Evolutionary conservation across 2,888 invertebrate species (phyloP).

Genomic region (Electrophaes corylata): DNA sequence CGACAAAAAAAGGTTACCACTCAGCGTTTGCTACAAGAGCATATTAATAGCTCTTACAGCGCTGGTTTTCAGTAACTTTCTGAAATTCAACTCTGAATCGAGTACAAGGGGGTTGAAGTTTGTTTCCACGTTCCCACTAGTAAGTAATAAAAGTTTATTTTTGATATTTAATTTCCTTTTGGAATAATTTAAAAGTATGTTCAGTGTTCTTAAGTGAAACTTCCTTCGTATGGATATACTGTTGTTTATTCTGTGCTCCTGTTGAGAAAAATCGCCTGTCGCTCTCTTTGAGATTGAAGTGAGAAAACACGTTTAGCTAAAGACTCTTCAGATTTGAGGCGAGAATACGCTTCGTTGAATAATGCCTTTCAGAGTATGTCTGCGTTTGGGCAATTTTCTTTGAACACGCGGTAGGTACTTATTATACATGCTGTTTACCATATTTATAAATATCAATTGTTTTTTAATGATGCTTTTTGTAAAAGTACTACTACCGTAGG

Average conservation of each 20-base stretch:
- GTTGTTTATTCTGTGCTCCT: slow-evolving; percentile 9
- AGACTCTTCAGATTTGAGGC: slow-evolving; percentile 25
- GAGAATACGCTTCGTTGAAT: slow-evolving; percentile 14
- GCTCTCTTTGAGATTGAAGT: slow-evolving; percentile 29
- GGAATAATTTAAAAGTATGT: too few relatives aligned
- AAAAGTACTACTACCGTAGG: too few relatives aligned
- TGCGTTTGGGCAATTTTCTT: slow-evolving; percentile 4
- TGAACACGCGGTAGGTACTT: neutral
- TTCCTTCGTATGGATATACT: neutral
- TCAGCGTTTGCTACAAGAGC: too few relatives aligned
- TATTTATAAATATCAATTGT: neutral
- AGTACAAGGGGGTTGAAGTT: too few relatives aligned
- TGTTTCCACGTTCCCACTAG: too few relatives aligned
- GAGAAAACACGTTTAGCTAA: slow-evolving; percentile 26
- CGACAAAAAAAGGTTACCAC: too few relatives aligned
- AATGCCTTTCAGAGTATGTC: slow-evolving; percentile 10
- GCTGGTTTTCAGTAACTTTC: too few relatives aligned
- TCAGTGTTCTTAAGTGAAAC: slow-evolving; percentile 17
- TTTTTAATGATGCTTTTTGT: too few relatives aligned
- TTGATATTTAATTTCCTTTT: too few relatives aligned
- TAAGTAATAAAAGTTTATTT: too few relatives aligned
- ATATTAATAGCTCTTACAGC: too few relatives aligned
- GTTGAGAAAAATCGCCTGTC: slow-evolving; percentile 31
- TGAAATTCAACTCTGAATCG: too few relatives aligned
- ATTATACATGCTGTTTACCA: neutral